phyloP scores from a whole-genome alignment of 2,113 vertebrate genomes.

The Alces alces region DNA sequence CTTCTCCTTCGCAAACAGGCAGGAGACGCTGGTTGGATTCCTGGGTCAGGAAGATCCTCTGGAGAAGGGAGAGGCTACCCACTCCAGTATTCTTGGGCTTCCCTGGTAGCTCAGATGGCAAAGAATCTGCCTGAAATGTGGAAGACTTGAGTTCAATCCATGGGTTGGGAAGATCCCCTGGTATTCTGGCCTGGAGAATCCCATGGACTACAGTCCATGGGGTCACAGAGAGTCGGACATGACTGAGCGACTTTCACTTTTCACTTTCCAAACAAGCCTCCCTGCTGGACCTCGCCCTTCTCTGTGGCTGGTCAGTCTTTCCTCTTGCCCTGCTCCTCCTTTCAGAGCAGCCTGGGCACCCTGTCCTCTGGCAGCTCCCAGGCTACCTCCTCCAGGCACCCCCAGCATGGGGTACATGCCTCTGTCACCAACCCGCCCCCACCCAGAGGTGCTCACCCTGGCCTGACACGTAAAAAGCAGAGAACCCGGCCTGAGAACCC shows the following conservation, averaged over 20 bases:
- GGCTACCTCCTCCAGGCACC: not conserved
- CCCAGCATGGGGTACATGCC: too few relatives aligned
- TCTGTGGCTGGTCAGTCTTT: not conserved
- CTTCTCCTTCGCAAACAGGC: not conserved
- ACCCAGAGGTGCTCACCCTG: not conserved
- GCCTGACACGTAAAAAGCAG: not conserved
- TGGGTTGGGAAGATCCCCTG: not conserved
- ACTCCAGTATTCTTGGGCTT: too few relatives aligned
- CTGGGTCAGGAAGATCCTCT: not conserved
- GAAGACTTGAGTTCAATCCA: not conserved
- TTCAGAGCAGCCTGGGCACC: not conserved
- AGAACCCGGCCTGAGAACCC: not conserved
- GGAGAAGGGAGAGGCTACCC: too few relatives aligned
- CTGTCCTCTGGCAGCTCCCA: not conserved
- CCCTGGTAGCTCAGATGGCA: too few relatives aligned
- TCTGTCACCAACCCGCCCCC: not conserved
- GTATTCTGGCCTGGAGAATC: not conserved
- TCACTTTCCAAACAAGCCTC: not conserved
- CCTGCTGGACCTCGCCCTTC: rapidly evolving
- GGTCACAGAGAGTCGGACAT: not conserved
- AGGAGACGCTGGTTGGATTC: not conserved
- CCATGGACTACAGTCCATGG: not conserved
- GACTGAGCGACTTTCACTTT: not conserved
- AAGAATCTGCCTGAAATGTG: not conserved
- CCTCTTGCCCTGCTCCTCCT: not conserved